Evolutionary conservation across 1,140 invertebrate species (phyloP), one percentile per base, ranked within the genome.

Genomic region (Calycopis cecrops): DNA sequence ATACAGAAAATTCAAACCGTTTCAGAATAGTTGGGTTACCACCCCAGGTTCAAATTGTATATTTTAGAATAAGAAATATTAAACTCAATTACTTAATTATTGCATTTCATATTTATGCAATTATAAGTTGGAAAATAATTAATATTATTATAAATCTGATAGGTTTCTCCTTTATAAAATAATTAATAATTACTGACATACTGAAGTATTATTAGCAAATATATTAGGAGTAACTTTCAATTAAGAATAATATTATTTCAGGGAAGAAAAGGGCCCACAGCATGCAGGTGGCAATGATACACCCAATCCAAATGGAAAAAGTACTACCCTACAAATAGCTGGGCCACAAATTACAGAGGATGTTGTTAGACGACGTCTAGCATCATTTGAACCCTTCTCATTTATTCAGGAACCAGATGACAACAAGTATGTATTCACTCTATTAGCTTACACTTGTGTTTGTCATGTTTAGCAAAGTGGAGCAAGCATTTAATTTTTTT

Each of bases 281-380:
- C 63, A 21, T 37, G 61, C 57, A 38, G 42, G 34, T 50, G 62
- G 55, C 4, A 55, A 59, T 53, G 69, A 69, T 48, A 59, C 63
- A 44, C 60, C 67, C 10, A 64, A 59, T 57, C 34, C 62, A 10
- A 55, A 53, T 52, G 67, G 67, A 56, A 67, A 76, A 60, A 63
- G 64, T 47, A 64, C 59, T 42, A 77, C 69, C 47, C 51, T 86
- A 21, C 78, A 77, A 56, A 63, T 86, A 11, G 54, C 62, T 35
- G 83, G 83, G 1, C 44, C 65, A 16, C 60, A 60, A 12, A 79
- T 86, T n/a, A 74, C 83, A 88, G 57, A 92, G 91, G 71, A 91
- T 90, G 70, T 90, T 87, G 64, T 89, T 74, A 52, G 80, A 78
- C 65, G 79, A 1, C 62, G 79, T 17, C 60, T 86, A 10, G 68